Evolutionary conservation across 1,140 invertebrate species (phyloP).

Genomic region (Lineus longissimus): DNA sequence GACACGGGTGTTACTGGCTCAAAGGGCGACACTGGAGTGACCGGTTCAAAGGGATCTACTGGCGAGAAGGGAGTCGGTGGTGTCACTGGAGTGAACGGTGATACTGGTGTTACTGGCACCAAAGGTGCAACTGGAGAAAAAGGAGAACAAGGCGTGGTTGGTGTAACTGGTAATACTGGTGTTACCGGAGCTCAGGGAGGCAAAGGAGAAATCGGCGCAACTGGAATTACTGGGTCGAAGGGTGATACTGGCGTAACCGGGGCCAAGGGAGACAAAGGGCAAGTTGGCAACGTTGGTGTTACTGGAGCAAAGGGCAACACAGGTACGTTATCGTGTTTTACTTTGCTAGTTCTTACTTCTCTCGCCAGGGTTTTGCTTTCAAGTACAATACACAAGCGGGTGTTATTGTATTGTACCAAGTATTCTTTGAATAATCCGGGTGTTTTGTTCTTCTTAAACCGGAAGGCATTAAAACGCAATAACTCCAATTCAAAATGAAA

Average conservation of each 20-base stretch:
- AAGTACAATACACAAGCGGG: no score
- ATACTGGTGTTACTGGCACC: not conserved
- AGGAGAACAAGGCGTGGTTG: not conserved
- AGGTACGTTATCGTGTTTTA: no score
- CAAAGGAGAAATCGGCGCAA: no score
- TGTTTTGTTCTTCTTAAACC: no score
- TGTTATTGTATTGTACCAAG: no score
- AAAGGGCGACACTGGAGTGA: not conserved
- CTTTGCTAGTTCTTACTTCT: no score
- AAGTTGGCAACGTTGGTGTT: not conserved
- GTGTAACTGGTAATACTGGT: not conserved
- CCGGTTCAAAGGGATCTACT: not conserved
- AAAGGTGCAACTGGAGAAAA: not conserved
- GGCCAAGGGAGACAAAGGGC: not conserved
- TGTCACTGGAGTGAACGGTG: not conserved
- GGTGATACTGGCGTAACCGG: not conserved
- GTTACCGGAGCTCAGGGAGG: no score
- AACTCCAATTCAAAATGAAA: no score
- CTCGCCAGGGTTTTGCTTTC: no score
- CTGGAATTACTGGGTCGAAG: not conserved
- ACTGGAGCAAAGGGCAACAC: not conserved
- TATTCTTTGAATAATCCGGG: no score
- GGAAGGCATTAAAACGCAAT: no score
- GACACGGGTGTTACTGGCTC: not conserved
- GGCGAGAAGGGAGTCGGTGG: not conserved